A percentile compares a stretch with the other conserved stretches of the same genome.
Conservation (phyloP, 2,797 vertebrate species). For the Myotis pilosus region DNA sequence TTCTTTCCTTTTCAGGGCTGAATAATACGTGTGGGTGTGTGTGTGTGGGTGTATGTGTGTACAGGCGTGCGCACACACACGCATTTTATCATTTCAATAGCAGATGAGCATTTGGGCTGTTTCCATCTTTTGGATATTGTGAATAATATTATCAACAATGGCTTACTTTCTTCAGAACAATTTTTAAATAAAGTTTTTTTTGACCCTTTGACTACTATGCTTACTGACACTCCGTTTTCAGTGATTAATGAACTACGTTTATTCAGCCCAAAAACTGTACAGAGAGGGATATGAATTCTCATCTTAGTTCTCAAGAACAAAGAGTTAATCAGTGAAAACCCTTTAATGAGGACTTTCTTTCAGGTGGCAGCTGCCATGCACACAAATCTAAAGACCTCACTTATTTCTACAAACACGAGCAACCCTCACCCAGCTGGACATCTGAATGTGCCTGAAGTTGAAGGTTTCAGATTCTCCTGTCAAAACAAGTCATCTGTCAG, state of each 20-base stretch:
- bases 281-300: background rate
- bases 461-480: constrained; percentile 74
- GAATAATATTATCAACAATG: background rate
- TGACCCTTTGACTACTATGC: background rate
- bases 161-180: background rate
- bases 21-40: background rate
- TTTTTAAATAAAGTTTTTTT: background rate
- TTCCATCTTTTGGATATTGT: background rate
- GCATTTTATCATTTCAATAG: background rate
- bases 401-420: constrained; percentile 47
- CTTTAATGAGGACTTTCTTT: background rate
- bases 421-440: constrained; percentile 50
- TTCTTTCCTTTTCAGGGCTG: background rate
- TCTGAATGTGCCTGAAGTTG: constrained; percentile 66
- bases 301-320: background rate
- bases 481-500: constrained; percentile 82
- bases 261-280: background rate
- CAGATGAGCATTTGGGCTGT: background rate
- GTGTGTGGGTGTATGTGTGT: background rate
- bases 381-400: constrained; percentile 55
- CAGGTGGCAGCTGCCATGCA: constrained; percentile 54
- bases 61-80: background rate
- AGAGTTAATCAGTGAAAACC: constrained; percentile 31
- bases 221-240: background rate
- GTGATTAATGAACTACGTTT: background rate